Base-by-base conservation (phyloP, 2,113 vertebrate species). In the Lipotes vexillifer region DNA sequence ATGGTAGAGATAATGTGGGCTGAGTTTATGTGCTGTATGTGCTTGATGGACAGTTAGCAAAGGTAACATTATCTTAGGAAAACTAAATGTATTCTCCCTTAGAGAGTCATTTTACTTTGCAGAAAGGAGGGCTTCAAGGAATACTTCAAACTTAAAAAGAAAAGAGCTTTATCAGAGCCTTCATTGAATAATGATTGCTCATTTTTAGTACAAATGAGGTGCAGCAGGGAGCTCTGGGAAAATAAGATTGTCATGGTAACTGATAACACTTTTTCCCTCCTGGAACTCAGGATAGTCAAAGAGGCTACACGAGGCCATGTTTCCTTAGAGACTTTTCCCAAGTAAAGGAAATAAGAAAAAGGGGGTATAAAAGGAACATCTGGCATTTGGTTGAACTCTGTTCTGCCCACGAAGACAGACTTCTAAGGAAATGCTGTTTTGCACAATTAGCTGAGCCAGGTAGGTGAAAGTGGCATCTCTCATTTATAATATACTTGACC, bases 211-310 rank as follows among this genome's bases (percentile, higher is more conserved):
- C 36, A 93, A 97, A 94, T 97, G 68, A 65, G 36, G 36, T 97
- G 18, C 49, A 95, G 59, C 57, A 90, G 88, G 84, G 92, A 94
- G 81, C 88, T 81, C 81, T 95, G 71, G 65, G 91, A 93, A 97
- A 97, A 87, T 94, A 38, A 14, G 52, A 66, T 94, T 97, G 87
- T 95, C 65, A 88, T 93, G 74, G 95, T 88, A 96, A 97, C 90
- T 29, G 55, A 63, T 93, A 90, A 96, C 29, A 77, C 38, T 75
- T 91, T 96, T 65, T 77, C 33, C 44, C 52, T 72, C 52, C 55
- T 85, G 68, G 12, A 92, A 93, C 71, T 94, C 83, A 90, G 90
- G 59, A 90, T 52, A 91, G 66, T 69, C 71, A 75, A 68, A 93
- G 57, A 80, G 41, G 49, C 59, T 81, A 55, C 46, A 59, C 21